A percentile compares a stretch with the other conserved stretches of the same genome.
phyloP scores from a whole-genome alignment of 1,140 invertebrate species.

The Nautilus pompilius region DNA sequence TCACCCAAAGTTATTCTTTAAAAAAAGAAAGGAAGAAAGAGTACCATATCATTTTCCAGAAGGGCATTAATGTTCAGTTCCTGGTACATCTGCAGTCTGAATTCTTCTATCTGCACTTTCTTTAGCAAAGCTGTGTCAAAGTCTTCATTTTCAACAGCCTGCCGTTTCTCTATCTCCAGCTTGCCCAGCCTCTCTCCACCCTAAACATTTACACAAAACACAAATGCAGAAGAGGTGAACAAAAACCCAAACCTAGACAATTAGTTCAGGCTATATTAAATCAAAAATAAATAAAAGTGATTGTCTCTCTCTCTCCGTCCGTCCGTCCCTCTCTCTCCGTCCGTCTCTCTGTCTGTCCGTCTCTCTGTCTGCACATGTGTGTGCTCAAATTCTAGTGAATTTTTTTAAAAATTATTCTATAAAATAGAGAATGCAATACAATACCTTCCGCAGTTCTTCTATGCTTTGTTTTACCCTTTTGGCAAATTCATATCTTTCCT shows the following conservation, averaged over 20 bases:
- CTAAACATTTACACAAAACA: conserved; percentile 17
- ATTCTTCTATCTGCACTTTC: conserved; percentile 84
- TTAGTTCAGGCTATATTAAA: too few species aligned
- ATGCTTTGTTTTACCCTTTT: conserved; percentile 84
- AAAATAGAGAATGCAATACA: not conserved
- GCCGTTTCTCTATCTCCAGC: conserved; percentile 84
- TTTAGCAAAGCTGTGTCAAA: conserved; percentile 84
- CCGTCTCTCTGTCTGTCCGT: not conserved
- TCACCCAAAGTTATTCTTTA: too few species aligned
- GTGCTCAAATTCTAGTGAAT: too few species aligned
- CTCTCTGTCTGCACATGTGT: not conserved
- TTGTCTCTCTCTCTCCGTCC: too few species aligned
- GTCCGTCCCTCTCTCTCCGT: too few species aligned
- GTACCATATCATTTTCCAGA: conserved; percentile 67
- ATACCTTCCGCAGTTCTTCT: conserved; percentile 70
- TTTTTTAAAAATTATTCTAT: not conserved
- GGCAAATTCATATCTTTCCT: conserved; percentile 87
- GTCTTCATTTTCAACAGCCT: conserved; percentile 86
- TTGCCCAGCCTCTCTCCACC: conserved; percentile 84
- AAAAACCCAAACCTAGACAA: too few species aligned
- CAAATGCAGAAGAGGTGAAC: too few species aligned
- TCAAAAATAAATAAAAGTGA: too few species aligned
- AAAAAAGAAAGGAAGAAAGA: too few species aligned
- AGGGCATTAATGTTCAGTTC: conserved; percentile 71
- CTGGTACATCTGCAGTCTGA: conserved; percentile 68